Conservation (phyloP, 2,797 vertebrate genomes). For the Pempheris klunzingeri region DNA sequence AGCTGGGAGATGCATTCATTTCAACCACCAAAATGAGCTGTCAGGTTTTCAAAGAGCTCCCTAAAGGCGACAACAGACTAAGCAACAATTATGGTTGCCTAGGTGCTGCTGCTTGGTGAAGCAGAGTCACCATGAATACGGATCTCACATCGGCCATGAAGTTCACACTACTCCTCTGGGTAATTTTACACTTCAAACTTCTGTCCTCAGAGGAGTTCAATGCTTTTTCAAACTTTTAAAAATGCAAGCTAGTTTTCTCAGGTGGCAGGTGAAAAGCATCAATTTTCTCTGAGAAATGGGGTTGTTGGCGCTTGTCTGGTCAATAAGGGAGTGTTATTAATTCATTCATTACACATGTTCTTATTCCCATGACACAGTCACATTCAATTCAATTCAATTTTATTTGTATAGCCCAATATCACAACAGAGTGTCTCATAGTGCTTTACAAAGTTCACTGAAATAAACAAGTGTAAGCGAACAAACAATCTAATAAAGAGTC, state of each 20-base stretch:
- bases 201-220: neutral
- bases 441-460: too few relatives aligned
- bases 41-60: constrained; percentile 25
- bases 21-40: constrained; percentile 28
- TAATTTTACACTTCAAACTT: constrained; percentile 32
- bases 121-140: constrained; percentile 38
- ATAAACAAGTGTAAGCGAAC: too few relatives aligned
- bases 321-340: neutral
- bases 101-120: constrained; percentile 13
- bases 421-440: too few relatives aligned
- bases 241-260: neutral
- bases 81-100: constrained; percentile 7
- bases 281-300: neutral
- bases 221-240: constrained; percentile 3
- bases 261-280: neutral
- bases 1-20: constrained; percentile 1
- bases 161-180: neutral
- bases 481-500: too few relatives aligned
- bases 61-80: constrained; percentile 1
- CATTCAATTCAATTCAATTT: too few relatives aligned
- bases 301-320: neutral
- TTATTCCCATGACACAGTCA: neutral
- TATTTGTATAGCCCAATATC: too few relatives aligned
- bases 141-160: neutral
- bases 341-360: neutral